phyloP scores from a whole-genome alignment of 2,888 invertebrate species.

The Eristalis pertinax region DNA sequence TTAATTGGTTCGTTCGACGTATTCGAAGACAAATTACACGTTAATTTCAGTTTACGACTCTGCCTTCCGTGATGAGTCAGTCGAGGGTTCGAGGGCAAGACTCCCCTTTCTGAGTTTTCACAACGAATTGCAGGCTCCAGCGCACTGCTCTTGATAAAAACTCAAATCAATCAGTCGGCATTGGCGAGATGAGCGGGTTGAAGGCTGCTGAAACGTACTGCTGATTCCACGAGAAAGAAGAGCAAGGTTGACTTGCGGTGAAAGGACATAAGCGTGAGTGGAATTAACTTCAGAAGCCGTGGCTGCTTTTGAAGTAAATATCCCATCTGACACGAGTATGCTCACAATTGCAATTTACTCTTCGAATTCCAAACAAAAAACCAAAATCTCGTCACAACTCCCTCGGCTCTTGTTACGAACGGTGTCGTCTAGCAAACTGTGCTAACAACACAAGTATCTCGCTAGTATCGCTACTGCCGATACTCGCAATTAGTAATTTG shows the following conservation, averaged over 20 bases:
- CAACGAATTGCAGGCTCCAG: not conserved
- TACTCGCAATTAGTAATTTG: slow-evolving; percentile 24
- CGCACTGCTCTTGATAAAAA: not conserved
- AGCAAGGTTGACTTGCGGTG: not conserved
- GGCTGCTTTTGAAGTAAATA: too few relatives aligned
- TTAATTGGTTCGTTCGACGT: too few relatives aligned
- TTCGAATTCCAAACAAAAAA: not conserved
- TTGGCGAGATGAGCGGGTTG: not conserved
- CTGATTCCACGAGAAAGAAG: not conserved
- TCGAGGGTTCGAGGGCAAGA: not conserved
- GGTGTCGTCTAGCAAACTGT: not conserved
- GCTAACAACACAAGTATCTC: not conserved
- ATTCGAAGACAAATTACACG: not conserved
- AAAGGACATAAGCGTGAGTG: not conserved
- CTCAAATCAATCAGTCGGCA: not conserved
- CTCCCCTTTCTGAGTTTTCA: not conserved
- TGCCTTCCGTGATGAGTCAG: not conserved
- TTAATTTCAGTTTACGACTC: not conserved
- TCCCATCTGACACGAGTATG: too few relatives aligned
- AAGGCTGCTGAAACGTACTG: not conserved
- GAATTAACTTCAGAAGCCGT: not conserved
- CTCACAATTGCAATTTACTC: not conserved
- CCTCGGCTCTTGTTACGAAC: not conserved
- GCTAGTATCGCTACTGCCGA: slow-evolving; percentile 2
- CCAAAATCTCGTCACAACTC: not conserved